phyloP scores from a whole-genome alignment of 1,140 invertebrate genomes.

The Marisa cornuarietis region DNA sequence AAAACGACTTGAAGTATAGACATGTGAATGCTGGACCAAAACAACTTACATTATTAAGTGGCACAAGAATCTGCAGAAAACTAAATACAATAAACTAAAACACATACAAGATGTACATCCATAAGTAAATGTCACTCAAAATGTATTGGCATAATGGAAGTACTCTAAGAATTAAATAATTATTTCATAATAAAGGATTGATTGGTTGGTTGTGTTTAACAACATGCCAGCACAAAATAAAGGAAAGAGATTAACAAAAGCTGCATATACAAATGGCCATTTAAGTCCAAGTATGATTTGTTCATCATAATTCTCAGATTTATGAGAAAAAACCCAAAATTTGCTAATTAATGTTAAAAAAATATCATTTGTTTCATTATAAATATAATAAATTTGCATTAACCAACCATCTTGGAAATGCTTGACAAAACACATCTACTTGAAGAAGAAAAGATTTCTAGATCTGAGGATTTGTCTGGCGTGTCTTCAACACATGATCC shows the following conservation, averaged over 20 bases:
- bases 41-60: no score
- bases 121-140: neutral
- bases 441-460: slow-evolving; percentile 26
- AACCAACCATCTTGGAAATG: slow-evolving; percentile 15
- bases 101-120: no score
- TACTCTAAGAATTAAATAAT: neutral
- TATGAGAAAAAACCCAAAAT: neutral
- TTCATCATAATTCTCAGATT: neutral
- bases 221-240: no score
- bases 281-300: no score
- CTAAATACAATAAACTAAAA: no score
- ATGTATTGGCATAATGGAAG: neutral
- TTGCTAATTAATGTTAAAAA: neutral
- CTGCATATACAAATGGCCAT: no score
- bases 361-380: neutral
- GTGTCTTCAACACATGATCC: no score
- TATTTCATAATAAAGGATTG: neutral
- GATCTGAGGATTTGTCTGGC: neutral
- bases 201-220: no score
- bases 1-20: no score
- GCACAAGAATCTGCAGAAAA: no score
- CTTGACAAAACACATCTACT: slow-evolving; percentile 36
- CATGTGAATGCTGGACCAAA: no score
- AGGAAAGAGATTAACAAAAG: neutral
- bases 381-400: neutral